Base-by-base conservation (phyloP, 2,113 vertebrate genomes). In the Talpa occidentalis region DNA sequence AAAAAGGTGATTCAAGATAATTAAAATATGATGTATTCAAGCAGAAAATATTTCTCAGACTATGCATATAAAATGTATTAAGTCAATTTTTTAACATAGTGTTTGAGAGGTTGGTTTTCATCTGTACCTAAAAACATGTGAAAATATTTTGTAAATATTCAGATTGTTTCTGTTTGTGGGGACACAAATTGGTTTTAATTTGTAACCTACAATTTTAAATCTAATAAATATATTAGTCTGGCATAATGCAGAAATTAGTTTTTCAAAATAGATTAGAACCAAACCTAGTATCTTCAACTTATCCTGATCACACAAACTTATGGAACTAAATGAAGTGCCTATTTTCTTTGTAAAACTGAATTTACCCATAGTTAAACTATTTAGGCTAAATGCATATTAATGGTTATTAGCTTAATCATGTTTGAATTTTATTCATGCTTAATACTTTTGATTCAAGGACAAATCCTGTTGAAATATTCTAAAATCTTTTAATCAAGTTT, bases 201-300 rank as follows among this genome's bases (percentile, higher is more conserved):
- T 81, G 56, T 49, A 92, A 91, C 10, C 8, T 85, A 19, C 35
- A 73, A 82, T 91, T 94, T 96, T 89, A 94, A 85, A 86, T 84
- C 54, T 26, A 84, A 73, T 74, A 8, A 84, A 70, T 76, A 52
- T 82, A 66, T 83, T 74, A 90, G 6, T 74, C 44, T 91, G 30
- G 37, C 22, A 89, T 56, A 88, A 47, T 86, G 64, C 40, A n/a
- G 72, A 90, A 94, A 93, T 17, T 59, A 64, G 44, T 24, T 79
- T 90, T 94, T 94, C 28, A 88, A 88, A 92, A 62, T 44, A 93
- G 47, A 83, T 66, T 52, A 88, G 92, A 91, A 69, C 22, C 74
- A 79, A 70, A 59, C 7, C 4, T 92, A 92, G 2, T 47, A 81
- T 82, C 56, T 74, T 78, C 10, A 82, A 67, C 16, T 87, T 90